Evolutionary conservation across 2,797 vertebrate genomes (phyloP).

Genomic region (Chiloscyllium punctatum): DNA sequence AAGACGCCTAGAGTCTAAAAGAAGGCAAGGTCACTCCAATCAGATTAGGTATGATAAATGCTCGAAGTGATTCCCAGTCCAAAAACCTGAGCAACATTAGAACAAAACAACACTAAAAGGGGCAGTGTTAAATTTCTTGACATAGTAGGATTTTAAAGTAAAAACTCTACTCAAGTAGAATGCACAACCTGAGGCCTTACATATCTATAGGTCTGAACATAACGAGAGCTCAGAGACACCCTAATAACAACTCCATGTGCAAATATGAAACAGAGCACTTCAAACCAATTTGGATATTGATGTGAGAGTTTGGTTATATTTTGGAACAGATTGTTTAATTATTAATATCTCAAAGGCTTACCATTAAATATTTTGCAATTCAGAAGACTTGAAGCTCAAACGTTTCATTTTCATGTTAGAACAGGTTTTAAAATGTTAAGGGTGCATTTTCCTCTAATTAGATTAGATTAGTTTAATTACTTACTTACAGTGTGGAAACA

Average conservation of each 20-base stretch:
- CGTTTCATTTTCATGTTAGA: neutral
- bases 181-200: neutral
- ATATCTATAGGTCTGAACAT: neutral
- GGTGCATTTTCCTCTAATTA: neutral
- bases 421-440: neutral
- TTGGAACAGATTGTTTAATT: neutral
- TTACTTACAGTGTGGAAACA: no score
- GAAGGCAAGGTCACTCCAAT: no score
- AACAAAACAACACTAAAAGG: no score
- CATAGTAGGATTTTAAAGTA: neutral
- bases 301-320: neutral
- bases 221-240: neutral
- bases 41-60: no score
- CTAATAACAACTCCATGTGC: neutral
- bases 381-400: neutral
- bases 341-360: neutral
- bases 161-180: neutral
- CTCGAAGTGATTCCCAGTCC: no score
- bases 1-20: no score
- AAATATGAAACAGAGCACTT: neutral
- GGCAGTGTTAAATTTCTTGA: no score
- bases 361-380: neutral
- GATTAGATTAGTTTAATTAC: no score
- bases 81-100: no score
- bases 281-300: neutral